Percentiles rank a stretch among this genome's conserved stretches.
phyloP scores from a whole-genome alignment of 2,797 vertebrate genomes.

The Scolopax bukidnonensis region DNA sequence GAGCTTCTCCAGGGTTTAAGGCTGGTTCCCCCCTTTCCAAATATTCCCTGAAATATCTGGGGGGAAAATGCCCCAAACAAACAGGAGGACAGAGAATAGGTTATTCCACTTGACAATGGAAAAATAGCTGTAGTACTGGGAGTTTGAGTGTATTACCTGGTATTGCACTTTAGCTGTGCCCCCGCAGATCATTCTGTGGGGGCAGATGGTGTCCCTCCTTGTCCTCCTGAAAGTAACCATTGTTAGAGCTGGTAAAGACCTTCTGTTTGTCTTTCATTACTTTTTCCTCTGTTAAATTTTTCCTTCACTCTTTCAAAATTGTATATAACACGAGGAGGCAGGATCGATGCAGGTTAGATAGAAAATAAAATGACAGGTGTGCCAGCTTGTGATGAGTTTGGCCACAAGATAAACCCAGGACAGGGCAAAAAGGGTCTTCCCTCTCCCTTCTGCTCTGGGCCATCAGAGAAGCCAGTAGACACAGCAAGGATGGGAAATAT shows the following conservation, averaged over 20 bases:
- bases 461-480: background rate
- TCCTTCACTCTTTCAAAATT: background rate
- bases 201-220: background rate
- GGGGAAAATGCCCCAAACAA: background rate
- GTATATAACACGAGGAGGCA: fast-evolving
- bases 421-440: background rate
- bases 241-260: background rate
- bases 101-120: background rate
- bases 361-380: background rate
- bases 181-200: background rate
- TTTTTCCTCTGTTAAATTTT: background rate
- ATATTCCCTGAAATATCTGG: background rate
- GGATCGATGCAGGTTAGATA: background rate
- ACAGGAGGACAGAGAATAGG: background rate
- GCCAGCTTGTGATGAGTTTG: background rate
- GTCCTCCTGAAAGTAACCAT: background rate
- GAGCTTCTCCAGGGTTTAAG: background rate
- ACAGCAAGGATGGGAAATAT: background rate
- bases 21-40: background rate
- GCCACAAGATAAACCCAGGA: background rate
- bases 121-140: background rate
- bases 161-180: background rate
- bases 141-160: background rate
- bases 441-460: background rate
- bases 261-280: background rate